Percentiles rank a stretch among this genome's conserved stretches.
Conservation (phyloP, 2,888 invertebrate genomes). For the Apotomis betuletana region DNA sequence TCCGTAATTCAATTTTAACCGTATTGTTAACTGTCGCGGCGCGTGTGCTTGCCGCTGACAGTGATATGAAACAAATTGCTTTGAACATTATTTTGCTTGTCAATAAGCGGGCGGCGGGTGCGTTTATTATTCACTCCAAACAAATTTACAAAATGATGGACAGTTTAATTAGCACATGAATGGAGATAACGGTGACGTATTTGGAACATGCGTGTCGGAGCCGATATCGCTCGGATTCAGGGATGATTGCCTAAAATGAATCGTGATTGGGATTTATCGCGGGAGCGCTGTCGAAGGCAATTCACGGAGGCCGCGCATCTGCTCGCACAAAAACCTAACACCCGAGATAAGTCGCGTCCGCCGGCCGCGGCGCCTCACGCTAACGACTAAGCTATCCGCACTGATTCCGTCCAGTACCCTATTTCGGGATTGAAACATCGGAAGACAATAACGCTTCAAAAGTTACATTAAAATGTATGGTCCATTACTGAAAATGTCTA, state of each 20-base stretch:
- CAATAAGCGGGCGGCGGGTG: conserved; percentile 16
- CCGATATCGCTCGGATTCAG: conserved; percentile 16
- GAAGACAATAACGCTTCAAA: conserved; percentile 13
- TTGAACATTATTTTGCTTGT: conserved; percentile 34
- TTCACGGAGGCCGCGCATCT: conserved; percentile 21
- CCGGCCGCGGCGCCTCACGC: background rate
- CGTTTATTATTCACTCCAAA: conserved; percentile 11
- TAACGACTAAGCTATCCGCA: conserved; percentile 10
- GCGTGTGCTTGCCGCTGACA: conserved; percentile 28
- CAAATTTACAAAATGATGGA: conserved; percentile 19
- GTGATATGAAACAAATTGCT: conserved; percentile 38
- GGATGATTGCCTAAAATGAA: conserved; percentile 31
- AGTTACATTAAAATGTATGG: conserved; percentile 33
- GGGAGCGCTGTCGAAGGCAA: conserved; percentile 8
- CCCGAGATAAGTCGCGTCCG: conserved; percentile 10
- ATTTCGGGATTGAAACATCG: conserved; percentile 5
- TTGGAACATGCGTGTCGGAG: conserved; percentile 6
- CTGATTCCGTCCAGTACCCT: background rate
- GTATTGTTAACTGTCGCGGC: conserved; percentile 27
- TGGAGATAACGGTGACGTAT: conserved; percentile 6
- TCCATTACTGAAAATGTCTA: conserved; percentile 29
- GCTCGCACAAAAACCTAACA: conserved; percentile 21
- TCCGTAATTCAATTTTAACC: conserved; percentile 34
- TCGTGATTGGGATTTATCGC: conserved; percentile 28
- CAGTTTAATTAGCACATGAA: conserved; percentile 21